Conservation (phyloP, 2,113 vertebrate species). For the Scomber scombrus region DNA sequence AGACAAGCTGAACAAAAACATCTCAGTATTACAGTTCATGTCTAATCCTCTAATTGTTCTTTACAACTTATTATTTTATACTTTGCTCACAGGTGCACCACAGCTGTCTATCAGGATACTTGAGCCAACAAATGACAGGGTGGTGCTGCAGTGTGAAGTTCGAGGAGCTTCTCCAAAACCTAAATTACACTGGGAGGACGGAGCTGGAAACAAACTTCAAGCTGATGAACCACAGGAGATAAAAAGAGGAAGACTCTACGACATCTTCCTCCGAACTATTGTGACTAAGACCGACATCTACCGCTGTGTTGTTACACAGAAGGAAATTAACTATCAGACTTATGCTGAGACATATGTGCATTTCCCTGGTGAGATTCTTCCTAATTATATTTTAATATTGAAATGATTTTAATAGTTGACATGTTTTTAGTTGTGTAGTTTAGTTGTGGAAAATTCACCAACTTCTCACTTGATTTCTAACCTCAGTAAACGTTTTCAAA, state of each 20-base stretch:
- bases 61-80: too few species aligned
- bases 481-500: too few species aligned
- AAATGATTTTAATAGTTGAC: too few species aligned
- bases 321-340: not conserved
- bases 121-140: rapidly evolving
- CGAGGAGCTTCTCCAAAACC: not conserved
- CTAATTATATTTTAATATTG: too few species aligned
- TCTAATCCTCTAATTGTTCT: too few species aligned
- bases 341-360: rapidly evolving
- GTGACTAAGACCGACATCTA: not conserved
- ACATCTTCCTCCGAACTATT: not conserved
- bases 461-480: too few species aligned
- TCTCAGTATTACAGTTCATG: too few species aligned
- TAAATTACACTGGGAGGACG: not conserved
- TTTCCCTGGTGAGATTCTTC: not conserved
- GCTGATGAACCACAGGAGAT: not conserved
- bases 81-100: conserved; percentile 7
- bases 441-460: too few species aligned
- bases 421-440: too few species aligned
- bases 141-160: not conserved
- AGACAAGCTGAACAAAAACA: too few species aligned
- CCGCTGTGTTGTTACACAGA: conserved; percentile 1
- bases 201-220: not conserved
- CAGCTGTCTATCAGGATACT: rapidly evolving
- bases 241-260: not conserved